Percentiles rank a stretch among this genome's conserved stretches.
Evolutionary conservation across 2,113 vertebrate genomes (phyloP).

Genomic region (Takifugu bimaculatus): DNA sequence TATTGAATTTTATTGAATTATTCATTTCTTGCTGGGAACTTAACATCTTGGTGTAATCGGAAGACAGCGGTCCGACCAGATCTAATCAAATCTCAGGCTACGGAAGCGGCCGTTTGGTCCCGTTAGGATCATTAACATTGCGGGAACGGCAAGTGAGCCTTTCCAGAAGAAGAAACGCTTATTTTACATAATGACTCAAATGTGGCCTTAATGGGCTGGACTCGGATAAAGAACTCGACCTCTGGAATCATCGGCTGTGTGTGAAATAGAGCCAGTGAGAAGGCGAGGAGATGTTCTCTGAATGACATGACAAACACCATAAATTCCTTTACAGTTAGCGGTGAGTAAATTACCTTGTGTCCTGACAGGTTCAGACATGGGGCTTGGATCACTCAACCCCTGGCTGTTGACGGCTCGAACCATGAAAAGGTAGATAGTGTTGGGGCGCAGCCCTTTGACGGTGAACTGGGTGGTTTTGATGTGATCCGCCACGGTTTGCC

Average conservation of each 20-base stretch:
- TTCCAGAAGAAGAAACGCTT: slow-evolving; percentile 65
- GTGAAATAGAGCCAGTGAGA: slow-evolving; percentile 14
- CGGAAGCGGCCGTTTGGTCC: slow-evolving; percentile 50
- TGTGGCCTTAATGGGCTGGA: slow-evolving; percentile 57
- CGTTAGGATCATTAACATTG: slow-evolving; percentile 71
- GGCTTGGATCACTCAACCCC: slow-evolving; percentile 96
- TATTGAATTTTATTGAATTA: background rate
- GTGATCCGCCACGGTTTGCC: slow-evolving; percentile 96
- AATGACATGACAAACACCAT: background rate
- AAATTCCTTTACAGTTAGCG: background rate
- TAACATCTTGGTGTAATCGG: slow-evolving; percentile 60
- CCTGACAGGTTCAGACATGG: slow-evolving; percentile 93
- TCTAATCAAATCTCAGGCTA: slow-evolving; percentile 68
- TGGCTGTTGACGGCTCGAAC: slow-evolving; percentile 92
- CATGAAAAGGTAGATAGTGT: slow-evolving; percentile 99
- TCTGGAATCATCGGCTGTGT: slow-evolving; percentile 39
- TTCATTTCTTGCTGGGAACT: slow-evolving; percentile 7
- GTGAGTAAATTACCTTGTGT: slow-evolving; percentile 85
- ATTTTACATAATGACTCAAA: slow-evolving; percentile 68
- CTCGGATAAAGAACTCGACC: slow-evolving; percentile 46
- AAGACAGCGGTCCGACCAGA: slow-evolving; percentile 47
- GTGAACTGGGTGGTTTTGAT: slow-evolving; percentile 89
- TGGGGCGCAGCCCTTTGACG: slow-evolving; percentile 88
- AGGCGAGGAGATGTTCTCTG: background rate
- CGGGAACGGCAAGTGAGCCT: slow-evolving; percentile 55